Evolutionary conservation across 1,140 invertebrate genomes (phyloP).

Genomic region (Drosophila pandora): DNA sequence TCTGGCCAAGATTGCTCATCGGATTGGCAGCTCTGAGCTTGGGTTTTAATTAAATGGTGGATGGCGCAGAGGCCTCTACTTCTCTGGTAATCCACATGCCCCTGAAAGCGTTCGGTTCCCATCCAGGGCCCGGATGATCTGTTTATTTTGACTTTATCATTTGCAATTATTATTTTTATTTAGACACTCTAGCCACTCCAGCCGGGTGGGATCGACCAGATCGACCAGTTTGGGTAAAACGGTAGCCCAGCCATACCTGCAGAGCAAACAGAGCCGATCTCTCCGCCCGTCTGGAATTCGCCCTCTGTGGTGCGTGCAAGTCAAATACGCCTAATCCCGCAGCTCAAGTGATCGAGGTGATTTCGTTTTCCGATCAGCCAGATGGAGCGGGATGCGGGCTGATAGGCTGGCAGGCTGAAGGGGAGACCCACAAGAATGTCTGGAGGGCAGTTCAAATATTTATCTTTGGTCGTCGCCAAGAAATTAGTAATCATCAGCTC

Average conservation of each 20-base stretch:
- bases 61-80: too few relatives aligned
- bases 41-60: too few relatives aligned
- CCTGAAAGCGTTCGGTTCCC: background rate
- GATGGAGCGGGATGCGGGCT: conserved; percentile 7
- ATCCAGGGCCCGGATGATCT: conserved; percentile 58
- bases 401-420: too few relatives aligned
- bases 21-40: too few relatives aligned
- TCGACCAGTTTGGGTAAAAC: conserved; percentile 55
- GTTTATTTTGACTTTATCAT: conserved; percentile 81
- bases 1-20: background rate
- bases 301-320: conserved; percentile 71
- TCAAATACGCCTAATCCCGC: conserved; percentile 82
- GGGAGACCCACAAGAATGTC: conserved; percentile 42
- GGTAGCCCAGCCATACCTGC: conserved; percentile 54
- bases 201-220: conserved; percentile 12
- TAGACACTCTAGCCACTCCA: conserved; percentile 67
- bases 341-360: conserved; percentile 83
- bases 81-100: too few relatives aligned
- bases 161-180: conserved; percentile 83
- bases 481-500: conserved; percentile 75
- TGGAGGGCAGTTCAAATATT: conserved; percentile 79
- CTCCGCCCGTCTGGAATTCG: conserved; percentile 17
- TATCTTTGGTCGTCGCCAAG: conserved; percentile 73
- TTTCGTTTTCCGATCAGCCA: conserved; percentile 70
- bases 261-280: conserved; percentile 32